phyloP scores from a whole-genome alignment of 2,888 invertebrate genomes.

The Orthosia gracilis region DNA sequence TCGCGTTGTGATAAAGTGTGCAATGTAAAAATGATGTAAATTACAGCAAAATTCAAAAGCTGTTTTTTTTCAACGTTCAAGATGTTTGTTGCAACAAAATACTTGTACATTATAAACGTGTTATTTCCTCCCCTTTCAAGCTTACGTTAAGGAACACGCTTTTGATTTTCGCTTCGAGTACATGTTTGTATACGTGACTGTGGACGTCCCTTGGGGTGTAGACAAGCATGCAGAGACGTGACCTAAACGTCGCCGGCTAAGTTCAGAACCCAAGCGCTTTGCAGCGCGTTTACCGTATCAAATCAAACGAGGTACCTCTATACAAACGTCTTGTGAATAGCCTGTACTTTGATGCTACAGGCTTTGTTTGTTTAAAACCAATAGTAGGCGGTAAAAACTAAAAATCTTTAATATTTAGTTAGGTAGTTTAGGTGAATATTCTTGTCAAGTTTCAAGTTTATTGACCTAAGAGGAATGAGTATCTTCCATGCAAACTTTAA shows the following conservation, averaged over 20 bases:
- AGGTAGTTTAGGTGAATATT: no score
- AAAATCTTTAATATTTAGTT: no score
- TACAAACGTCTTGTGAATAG: constrained; percentile 10
- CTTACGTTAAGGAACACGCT: constrained; percentile 6
- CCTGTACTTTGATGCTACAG: no score
- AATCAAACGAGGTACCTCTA: not conserved
- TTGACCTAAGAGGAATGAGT: no score
- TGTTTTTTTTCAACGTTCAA: not conserved
- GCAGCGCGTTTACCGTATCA: not conserved
- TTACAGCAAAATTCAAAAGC: constrained; percentile 17
- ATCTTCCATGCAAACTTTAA: no score
- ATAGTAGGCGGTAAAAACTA: no score
- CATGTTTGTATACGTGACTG: not conserved
- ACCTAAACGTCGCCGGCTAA: constrained; percentile 26
- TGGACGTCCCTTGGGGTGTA: not conserved
- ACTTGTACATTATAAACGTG: constrained; percentile 1
- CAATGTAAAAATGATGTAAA: constrained; percentile 33
- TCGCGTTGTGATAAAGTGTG: constrained; percentile 37
- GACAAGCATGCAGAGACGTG: not conserved
- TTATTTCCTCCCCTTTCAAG: not conserved
- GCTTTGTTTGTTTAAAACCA: no score
- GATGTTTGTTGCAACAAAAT: not conserved
- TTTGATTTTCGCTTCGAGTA: constrained; percentile 44
- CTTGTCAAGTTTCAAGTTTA: no score
- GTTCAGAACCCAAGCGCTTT: constrained; percentile 38